Percentiles rank a stretch among this genome's conserved stretches.
Conservation (phyloP, 2,113 vertebrate genomes). For the Cyrtonyx montezumae region DNA sequence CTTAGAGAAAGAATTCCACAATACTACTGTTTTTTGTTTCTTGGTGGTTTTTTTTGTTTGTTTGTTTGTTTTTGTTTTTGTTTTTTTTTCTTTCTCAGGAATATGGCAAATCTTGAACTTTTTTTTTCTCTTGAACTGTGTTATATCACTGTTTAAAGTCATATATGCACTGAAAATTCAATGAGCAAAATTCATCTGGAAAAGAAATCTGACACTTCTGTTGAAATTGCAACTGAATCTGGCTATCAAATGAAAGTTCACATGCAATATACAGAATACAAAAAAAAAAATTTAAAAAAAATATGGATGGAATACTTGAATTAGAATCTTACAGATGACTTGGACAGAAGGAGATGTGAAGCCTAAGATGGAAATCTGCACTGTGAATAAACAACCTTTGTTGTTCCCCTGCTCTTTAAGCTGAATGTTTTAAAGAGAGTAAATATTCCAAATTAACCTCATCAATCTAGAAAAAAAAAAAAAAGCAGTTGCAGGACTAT, state of each 20-base stretch:
- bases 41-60: too few relatives aligned
- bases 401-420: background rate
- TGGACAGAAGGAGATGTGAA: background rate
- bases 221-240: background rate
- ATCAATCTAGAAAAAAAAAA: background rate
- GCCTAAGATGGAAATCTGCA: background rate
- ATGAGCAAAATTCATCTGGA: background rate
- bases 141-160: background rate
- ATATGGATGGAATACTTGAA: background rate
- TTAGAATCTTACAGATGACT: background rate
- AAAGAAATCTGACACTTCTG: constrained; percentile 1
- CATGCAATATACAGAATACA: background rate
- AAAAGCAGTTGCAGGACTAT: background rate
- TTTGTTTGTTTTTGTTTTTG: background rate
- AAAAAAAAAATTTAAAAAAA: background rate
- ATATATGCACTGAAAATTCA: background rate
- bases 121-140: background rate
- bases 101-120: background rate
- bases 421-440: background rate
- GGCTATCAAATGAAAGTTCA: background rate
- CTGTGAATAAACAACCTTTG: background rate
- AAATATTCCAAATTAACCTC: background rate
- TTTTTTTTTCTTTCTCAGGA: background rate
- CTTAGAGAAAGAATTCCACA: background rate
- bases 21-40: background rate